Conservation (phyloP, 2,888 invertebrate genomes). For the Hymenopus coronatus region DNA sequence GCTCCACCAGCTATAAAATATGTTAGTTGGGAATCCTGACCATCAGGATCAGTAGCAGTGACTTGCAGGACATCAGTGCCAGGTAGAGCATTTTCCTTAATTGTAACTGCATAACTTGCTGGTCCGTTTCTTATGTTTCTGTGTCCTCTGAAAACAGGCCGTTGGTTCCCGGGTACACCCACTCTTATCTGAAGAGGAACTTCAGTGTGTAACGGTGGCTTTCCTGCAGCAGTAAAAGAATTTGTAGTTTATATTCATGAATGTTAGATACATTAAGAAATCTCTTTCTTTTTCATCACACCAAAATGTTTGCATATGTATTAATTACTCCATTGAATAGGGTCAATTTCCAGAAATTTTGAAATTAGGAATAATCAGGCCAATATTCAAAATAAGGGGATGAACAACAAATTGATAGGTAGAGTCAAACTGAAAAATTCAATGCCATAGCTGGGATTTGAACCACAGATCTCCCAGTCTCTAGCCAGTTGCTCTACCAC, state of each 20-base stretch:
- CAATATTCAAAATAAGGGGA: no score
- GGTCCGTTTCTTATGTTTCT: slow-evolving; percentile 51
- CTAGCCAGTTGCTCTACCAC: no score
- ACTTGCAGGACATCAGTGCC: slow-evolving; percentile 69
- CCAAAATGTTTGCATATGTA: no score
- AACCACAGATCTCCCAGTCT: no score
- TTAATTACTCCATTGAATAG: no score
- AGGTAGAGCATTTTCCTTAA: slow-evolving; percentile 66
- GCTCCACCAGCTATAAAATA: slow-evolving; percentile 72
- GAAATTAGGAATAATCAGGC: no score
- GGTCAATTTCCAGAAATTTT: no score
- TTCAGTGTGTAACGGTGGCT: slow-evolving; percentile 63
- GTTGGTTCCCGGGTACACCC: slow-evolving; percentile 74
- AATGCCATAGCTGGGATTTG: no score
- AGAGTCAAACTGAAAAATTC: no score
- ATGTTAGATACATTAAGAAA: no score
- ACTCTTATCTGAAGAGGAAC: slow-evolving; percentile 68
- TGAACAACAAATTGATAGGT: no score
- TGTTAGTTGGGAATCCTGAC: slow-evolving; percentile 63
- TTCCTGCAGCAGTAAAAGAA: slow-evolving; percentile 46
- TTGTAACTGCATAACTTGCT: slow-evolving; percentile 66
- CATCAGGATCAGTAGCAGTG: slow-evolving; percentile 75
- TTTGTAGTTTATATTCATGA: not conserved
- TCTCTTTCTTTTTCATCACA: no score
- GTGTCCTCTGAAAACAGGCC: slow-evolving; percentile 70